Conservation (phyloP, 2,888 invertebrate species). For the Mechanitis mazaeus region DNA sequence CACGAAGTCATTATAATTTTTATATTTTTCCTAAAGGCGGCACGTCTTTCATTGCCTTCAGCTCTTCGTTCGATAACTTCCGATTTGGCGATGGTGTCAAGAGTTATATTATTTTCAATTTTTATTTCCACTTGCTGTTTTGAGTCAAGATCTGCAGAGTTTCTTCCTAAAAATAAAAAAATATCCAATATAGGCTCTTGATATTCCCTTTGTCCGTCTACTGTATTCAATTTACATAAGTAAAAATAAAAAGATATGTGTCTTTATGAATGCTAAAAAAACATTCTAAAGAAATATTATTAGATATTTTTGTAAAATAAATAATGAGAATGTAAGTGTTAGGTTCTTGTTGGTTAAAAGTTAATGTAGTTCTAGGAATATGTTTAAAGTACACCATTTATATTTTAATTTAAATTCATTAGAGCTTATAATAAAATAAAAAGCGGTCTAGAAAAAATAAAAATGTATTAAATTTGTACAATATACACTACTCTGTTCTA, state of each 20-base stretch:
- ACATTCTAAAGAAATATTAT: conserved; percentile 12
- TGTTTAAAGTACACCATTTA: too few relatives aligned
- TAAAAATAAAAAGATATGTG: conserved; percentile 2
- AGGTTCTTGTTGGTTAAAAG: too few relatives aligned
- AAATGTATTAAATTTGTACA: neutral
- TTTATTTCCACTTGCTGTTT: conserved; percentile 41
- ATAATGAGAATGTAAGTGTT: too few relatives aligned
- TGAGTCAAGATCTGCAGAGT: conserved; percentile 49
- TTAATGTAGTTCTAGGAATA: too few relatives aligned
- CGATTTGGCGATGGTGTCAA: conserved; percentile 15
- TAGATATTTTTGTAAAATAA: too few relatives aligned
- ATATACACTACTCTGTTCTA: conserved; percentile 1
- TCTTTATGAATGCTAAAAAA: neutral
- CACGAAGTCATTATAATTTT: conserved; percentile 53
- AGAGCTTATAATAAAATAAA: neutral
- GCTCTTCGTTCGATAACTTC: conserved; percentile 30
- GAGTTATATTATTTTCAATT: conserved; percentile 13
- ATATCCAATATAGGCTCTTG: conserved; percentile 55
- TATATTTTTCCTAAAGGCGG: conserved; percentile 61
- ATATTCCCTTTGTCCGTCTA: conserved; percentile 28
- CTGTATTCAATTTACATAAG: conserved; percentile 6
- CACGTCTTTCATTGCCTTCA: conserved; percentile 49
- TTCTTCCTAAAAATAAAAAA: conserved; percentile 74
- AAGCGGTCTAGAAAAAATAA: neutral
- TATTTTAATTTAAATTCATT: too few relatives aligned